Evolutionary conservation across 2,797 vertebrate species (phyloP).

Genomic region (Hipposideros larvatus): DNA sequence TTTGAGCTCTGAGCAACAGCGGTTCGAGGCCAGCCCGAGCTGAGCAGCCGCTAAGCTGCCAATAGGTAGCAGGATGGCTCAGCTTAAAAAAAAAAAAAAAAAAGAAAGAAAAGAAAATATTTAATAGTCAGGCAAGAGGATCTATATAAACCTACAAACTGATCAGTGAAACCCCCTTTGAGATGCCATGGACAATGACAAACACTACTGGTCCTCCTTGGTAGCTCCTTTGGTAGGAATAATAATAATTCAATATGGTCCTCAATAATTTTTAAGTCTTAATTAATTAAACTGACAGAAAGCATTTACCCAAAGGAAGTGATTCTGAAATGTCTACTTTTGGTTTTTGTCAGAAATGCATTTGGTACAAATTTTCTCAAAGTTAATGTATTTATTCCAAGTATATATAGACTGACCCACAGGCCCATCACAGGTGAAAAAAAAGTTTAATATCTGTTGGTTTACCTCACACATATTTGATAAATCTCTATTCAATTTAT

Average conservation of each 20-base stretch:
- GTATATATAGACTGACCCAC: neutral
- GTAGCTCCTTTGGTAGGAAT: neutral
- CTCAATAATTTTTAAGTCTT: neutral
- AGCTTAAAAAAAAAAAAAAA: too few species aligned
- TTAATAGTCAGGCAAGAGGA: constrained; percentile 31
- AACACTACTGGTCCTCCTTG: neutral
- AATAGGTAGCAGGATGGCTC: too few species aligned
- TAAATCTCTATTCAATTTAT: neutral
- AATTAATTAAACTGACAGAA: constrained; percentile 32
- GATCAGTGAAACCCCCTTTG: neutral
- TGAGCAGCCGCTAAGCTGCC: too few species aligned
- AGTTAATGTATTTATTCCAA: constrained; percentile 18
- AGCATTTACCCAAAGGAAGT: constrained; percentile 20
- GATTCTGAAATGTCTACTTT: constrained; percentile 50
- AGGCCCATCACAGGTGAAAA: neutral
- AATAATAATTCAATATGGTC: neutral
- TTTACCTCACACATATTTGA: constrained; percentile 15
- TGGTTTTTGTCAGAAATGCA: constrained; percentile 27
- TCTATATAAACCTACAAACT: constrained; percentile 5
- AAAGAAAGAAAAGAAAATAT: too few species aligned
- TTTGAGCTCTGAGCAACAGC: too few species aligned
- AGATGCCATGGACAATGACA: neutral
- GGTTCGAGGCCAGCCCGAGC: too few species aligned
- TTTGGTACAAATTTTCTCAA: constrained; percentile 48
- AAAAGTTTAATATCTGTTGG: constrained; percentile 30